Base-by-base conservation (phyloP, 2,888 invertebrate genomes). In the Drosophila anomalata region DNA sequence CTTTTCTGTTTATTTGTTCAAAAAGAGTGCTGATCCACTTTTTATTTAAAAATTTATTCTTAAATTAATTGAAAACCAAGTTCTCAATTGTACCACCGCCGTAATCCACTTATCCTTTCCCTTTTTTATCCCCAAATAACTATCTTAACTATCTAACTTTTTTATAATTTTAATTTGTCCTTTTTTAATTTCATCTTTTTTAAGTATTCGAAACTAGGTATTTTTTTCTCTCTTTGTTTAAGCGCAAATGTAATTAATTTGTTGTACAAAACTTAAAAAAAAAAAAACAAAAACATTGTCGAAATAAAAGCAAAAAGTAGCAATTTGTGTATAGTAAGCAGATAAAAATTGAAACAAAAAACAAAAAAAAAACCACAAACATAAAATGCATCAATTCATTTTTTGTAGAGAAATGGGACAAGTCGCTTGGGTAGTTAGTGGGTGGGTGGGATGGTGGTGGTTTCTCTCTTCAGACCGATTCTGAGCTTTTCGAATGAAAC, bases 251-350 rank as follows among this genome's bases (percentile, higher is more conserved):
- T 74, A 73, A 59, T 66, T 68, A 61, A 68, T 60, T 73, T 73
- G 73, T 62, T 61, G 62, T 72, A 72, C 71, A 71, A 71, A 68
- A 70, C 54, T 54, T 54, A 52, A 47, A 70, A 61, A 70, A 33
- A 69, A 55, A 39, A 11, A 39, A 20, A 48, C 41, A 61, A 58
- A 62, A 36, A 55, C 41, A 63, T 79, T 81, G 76, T 76, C 67
- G 70, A 78, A 86, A 81, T 81, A 83, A 83, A 81, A 55, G 67
- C 76, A 83, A 87, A 73, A 67, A 66, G 68, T 81, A 77, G 78
- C 78, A 81, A 81, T 79, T 74, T 84, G 79, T 84, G 83, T 84
- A 79, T 79, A 82, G 72, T 83, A 83, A 80, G 81, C 73, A 74
- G 77, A 70, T 72, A 78, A 70, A 57, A 61, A 61, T 31, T 61